Percentiles rank a stretch among this genome's conserved stretches.
phyloP scores from a whole-genome alignment of 2,888 invertebrate species.

The Leptinotarsa juncta region DNA sequence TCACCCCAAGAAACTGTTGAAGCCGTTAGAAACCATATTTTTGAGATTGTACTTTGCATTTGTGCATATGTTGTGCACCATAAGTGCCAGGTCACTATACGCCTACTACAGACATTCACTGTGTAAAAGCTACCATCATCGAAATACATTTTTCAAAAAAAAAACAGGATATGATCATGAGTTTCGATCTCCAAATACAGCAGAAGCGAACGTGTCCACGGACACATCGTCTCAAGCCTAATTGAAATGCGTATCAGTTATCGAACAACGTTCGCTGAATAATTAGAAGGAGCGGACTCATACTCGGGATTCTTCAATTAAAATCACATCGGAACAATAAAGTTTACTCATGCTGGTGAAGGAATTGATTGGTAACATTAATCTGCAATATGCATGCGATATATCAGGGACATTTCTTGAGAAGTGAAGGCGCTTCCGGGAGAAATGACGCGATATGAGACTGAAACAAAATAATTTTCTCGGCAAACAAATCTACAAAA shows the following conservation, averaged over 20 bases:
- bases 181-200: constrained; percentile 36
- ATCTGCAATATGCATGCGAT: neutral
- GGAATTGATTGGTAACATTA: constrained; percentile 7
- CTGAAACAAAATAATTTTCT: too few species aligned
- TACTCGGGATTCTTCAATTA: constrained; percentile 15
- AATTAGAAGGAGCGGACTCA: constrained; percentile 9
- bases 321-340: constrained; percentile 16
- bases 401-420: neutral
- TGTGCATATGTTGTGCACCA: neutral
- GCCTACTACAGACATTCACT: neutral
- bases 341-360: constrained; percentile 2
- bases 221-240: constrained; percentile 33
- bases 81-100: neutral
- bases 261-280: neutral
- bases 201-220: constrained; percentile 42
- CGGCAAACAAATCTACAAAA: too few species aligned
- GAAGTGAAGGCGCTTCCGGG: neutral
- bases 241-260: constrained; percentile 37
- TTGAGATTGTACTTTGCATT: neutral
- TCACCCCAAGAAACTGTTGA: too few species aligned
- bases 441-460: too few species aligned
- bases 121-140: constrained; percentile 2
- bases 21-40: too few species aligned
- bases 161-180: constrained; percentile 33
- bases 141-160: constrained; percentile 5